Percentiles rank a stretch among this genome's conserved stretches.
Conservation (phyloP, 2,797 vertebrate species). For the Cirrhinus molitorella region DNA sequence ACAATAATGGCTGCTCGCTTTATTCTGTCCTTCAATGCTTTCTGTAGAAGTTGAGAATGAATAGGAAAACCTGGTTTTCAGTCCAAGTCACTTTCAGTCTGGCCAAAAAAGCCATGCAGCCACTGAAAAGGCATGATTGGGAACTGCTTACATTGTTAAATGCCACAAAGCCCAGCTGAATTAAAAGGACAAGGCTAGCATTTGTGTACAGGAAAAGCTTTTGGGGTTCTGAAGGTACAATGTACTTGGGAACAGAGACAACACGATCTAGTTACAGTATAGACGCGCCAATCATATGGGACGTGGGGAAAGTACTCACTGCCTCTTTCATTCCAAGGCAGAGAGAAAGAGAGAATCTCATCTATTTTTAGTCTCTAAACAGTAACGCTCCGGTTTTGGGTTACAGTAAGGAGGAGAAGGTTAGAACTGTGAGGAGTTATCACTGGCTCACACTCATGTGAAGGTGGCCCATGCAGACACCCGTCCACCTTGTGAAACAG, state of each 20-base stretch:
- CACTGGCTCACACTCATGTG: slow-evolving; percentile 61
- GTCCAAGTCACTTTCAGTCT: slow-evolving; percentile 34
- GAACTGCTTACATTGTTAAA: slow-evolving; percentile 33
- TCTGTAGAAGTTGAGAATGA: slow-evolving; percentile 13
- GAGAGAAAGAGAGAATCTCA: slow-evolving; percentile 55
- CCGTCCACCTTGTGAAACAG: slow-evolving; percentile 31
- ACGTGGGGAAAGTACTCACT: slow-evolving; percentile 31
- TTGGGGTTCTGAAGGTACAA: slow-evolving; percentile 21
- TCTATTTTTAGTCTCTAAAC: slow-evolving; percentile 77
- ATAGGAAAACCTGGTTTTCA: slow-evolving; percentile 24
- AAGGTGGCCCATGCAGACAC: slow-evolving; percentile 4
- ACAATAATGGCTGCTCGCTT: slow-evolving; percentile 8
- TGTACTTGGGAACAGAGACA: neutral
- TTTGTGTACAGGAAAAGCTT: slow-evolving; percentile 24
- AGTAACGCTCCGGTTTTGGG: slow-evolving; percentile 62
- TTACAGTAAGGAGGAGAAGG: slow-evolving; percentile 69
- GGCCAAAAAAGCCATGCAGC: slow-evolving; percentile 29
- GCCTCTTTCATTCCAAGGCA: slow-evolving; percentile 30
- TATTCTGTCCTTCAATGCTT: neutral
- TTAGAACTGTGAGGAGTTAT: slow-evolving; percentile 68
- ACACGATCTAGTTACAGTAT: slow-evolving; percentile 22
- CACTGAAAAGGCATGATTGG: neutral
- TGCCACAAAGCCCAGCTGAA: slow-evolving; percentile 36
- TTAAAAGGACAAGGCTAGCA: slow-evolving; percentile 17
- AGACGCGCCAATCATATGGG: slow-evolving; percentile 5